Evolutionary conservation across 1,140 invertebrate species (phyloP), one percentile per base, ranked within the genome.

Genomic region (Latrodectus geometricus): DNA sequence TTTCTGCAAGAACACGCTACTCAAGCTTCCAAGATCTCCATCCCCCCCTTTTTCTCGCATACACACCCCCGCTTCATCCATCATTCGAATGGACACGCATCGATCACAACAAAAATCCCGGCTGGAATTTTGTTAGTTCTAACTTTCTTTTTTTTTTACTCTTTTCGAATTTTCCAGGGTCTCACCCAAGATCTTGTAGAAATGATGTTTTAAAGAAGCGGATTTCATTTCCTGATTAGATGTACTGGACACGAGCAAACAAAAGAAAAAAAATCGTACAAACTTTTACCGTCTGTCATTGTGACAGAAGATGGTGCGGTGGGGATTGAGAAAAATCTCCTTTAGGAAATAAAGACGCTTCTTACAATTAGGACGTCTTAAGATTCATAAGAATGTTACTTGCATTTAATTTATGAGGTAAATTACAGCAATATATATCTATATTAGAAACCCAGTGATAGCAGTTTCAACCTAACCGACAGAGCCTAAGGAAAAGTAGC

Each of bases 1-100:
- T 84, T 84, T 84, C 73, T 84, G 73, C 82, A 76, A 54, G 65
- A 84, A 84, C 72, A 68, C 82, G 82, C 56, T 72, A 65, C 48
- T 84, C 52, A 48, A 79, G 77, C 50, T 66, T 35, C 12, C 21
- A 56, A 17, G 8, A 79, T 9, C 14, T 23, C 69, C 8, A n/a
- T n/a, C n/a, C 50, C 52, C 17, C 66, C 56, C 73, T 73, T 35
- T n/a, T 48, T 66, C 61, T 17, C 11, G 17, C 11, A 35, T 35
- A 35, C 54, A 61, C 54, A 17, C 17, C 49, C 56, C 73, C 82
- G 48, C 48, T 20, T 66, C 72, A 84, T 84, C 82, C 82, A 84
- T 84, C 82, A 84, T 75, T 65, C 52, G 15, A 15, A 48, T 70
- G 50, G 82, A 84, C 82, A 76, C n/a, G 73, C 72, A 68, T 84